These are phyloP conservation scores for Epistrophe eligans DNA, from an alignment of 2,888 invertebrate genomes.

Conservation along the genomic window DNA sequence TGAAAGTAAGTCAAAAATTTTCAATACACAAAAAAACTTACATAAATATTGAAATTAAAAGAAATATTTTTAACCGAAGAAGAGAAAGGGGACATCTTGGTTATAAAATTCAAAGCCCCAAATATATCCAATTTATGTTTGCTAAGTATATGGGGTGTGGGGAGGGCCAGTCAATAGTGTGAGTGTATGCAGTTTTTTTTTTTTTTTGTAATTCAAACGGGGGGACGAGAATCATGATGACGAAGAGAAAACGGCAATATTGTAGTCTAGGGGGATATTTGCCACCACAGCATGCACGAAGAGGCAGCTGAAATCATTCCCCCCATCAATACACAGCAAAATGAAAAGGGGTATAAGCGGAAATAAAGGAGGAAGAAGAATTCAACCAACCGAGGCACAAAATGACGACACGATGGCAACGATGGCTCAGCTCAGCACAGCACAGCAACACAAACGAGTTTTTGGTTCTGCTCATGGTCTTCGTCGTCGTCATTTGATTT, in stretches of 20 bases:
- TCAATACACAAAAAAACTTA: constrained; percentile 1
- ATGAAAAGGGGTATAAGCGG: constrained; percentile 70
- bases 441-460: constrained; percentile 75
- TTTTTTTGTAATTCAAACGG: constrained; percentile 35
- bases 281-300: constrained; percentile 30
- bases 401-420: constrained; percentile 73
- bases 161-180: constrained; percentile 31
- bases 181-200: constrained; percentile 61
- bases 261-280: constrained; percentile 58
- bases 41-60: constrained; percentile 33
- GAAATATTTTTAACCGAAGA: constrained; percentile 41
- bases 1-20: constrained; percentile 72
- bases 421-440: constrained; percentile 63
- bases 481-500: constrained; percentile 56
- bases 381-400: constrained; percentile 74
- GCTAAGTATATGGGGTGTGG: neutral
- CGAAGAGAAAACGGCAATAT: constrained; percentile 55
- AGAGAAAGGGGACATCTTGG: neutral
- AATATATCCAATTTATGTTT: constrained; percentile 69
- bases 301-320: constrained; percentile 66
- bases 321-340: constrained; percentile 38
- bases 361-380: constrained; percentile 73
- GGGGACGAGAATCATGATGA: constrained; percentile 42
- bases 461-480: constrained; percentile 61
- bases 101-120: constrained; percentile 58